Percentiles rank a stretch among this genome's conserved stretches.
These are phyloP conservation scores for Chrysogorgia sp. DNA, from an alignment of 92 coral and sea anemone genomes.

Conservation along the genomic window DNA sequence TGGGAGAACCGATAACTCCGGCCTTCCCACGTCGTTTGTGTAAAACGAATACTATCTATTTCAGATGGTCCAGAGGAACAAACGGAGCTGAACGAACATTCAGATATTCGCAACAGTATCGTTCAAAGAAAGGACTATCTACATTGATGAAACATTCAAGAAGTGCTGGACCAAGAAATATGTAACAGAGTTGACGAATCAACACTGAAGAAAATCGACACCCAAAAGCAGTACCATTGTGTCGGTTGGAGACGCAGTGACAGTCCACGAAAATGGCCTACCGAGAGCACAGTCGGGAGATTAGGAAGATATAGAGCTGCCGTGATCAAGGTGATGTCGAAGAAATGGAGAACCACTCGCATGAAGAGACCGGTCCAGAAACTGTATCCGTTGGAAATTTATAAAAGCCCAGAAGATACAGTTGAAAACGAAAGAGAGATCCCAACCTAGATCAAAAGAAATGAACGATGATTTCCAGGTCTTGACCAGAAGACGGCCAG, in stretches of 20 bases:
- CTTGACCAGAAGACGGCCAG: too few relatives aligned
- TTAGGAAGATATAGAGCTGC: constrained; percentile 4
- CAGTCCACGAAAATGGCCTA: constrained; percentile 32
- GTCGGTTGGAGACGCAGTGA: constrained; percentile 37
- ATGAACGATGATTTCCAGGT: too few relatives aligned
- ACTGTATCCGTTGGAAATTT: too few relatives aligned
- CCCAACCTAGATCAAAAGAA: too few relatives aligned
- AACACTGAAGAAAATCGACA: not conserved
- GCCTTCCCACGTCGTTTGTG: too few relatives aligned
- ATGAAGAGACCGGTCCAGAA: too few relatives aligned
- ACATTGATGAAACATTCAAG: constrained; percentile 27
- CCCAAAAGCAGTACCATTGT: not conserved
- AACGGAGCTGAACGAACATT: too few relatives aligned
- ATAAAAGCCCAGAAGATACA: too few relatives aligned
- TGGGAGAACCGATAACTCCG: too few relatives aligned
- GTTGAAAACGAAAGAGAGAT: too few relatives aligned
- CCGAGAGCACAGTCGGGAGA: constrained; percentile 36
- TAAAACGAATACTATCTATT: not conserved
- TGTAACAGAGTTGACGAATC: constrained; percentile 20
- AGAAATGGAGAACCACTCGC: too few relatives aligned
- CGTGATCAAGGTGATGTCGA: too few relatives aligned
- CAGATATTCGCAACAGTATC: not conserved
- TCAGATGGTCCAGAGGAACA: constrained; percentile 10
- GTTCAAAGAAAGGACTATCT: not conserved
- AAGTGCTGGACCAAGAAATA: constrained; percentile 29